Evolutionary conservation across 53 echinoderm and acorn worm species (phyloP).

Genomic region (Astropecten irregularis): DNA sequence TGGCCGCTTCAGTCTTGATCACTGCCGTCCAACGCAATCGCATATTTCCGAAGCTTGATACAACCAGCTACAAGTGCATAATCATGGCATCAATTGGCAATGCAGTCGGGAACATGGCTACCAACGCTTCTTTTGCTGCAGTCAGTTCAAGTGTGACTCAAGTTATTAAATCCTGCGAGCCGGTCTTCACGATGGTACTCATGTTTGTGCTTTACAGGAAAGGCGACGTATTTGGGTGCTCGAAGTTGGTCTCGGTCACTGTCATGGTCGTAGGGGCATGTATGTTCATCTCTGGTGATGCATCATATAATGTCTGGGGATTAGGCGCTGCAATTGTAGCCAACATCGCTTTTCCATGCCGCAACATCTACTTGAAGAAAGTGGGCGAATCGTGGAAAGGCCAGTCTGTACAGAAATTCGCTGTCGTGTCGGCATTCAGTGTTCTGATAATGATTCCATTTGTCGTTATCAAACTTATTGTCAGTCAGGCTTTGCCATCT

Average conservation of each 20-base stretch:
- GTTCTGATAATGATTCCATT: not conserved
- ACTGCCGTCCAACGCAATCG: not conserved
- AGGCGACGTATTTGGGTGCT: not conserved
- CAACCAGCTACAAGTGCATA: not conserved
- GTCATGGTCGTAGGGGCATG: slow-evolving; percentile 10
- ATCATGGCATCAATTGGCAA: slow-evolving; percentile 2
- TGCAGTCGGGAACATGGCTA: slow-evolving; percentile 1
- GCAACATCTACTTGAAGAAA: slow-evolving; percentile 40
- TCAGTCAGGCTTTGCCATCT: not conserved
- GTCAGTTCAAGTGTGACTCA: slow-evolving; percentile 16
- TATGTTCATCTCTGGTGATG: not conserved
- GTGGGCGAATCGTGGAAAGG: no score
- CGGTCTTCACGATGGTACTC: not conserved
- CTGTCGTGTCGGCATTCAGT: not conserved
- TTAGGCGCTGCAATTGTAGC: not conserved
- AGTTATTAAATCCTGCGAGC: slow-evolving; percentile 27
- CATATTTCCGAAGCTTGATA: not conserved
- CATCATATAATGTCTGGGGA: not conserved
- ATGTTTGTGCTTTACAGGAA: not conserved
- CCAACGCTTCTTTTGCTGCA: slow-evolving; percentile 19
- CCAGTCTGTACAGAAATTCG: slow-evolving; percentile 6
- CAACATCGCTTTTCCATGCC: slow-evolving; percentile 13
- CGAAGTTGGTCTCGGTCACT: not conserved
- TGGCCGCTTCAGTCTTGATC: not conserved
- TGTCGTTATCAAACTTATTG: not conserved